Base-by-base conservation (phyloP, 2,113 vertebrate species). In the Paracanthobrama guichenoti region DNA sequence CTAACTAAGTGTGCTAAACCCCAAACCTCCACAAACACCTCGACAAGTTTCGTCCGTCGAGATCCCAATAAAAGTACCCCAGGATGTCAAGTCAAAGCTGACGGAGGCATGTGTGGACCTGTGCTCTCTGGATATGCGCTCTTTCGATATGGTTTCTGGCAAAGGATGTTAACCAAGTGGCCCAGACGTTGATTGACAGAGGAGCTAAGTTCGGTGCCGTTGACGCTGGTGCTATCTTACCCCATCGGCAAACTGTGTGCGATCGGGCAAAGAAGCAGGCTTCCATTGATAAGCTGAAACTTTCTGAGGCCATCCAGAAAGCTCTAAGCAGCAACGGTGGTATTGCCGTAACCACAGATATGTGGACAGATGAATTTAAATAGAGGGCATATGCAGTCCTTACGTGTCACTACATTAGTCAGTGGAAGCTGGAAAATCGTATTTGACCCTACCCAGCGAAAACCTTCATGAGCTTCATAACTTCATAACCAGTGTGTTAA, bases 281-380 rank as follows among this genome's bases (percentile, higher is more conserved):
- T 22, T 59, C 20, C 57, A 59, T n/a, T 59, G 18, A 59, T 59
- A n/a, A 59, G 57, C 57, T n/a, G 57, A n/a, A 59, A 59, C 57
- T 59, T 59, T n/a, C 55, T 2, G 20, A 59, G 55, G 55, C 20
- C 57, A 59, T 59, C 20, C 57, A 59, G 57, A 59, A 59, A 59
- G 57, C 57, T 59, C 2, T n/a, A 59, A 57, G 2, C 55, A 57
- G 55, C 4, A 57, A 59, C 57, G 6, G 20, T 59, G 20, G 57
- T 59, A 59, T 59, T 59, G 57, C 57, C 57, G 22, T 59, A 59
- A 59, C 57, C 57, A 59, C 57, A 59, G 20, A n/a, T 59, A 59
- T 59, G 57, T 59, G 57, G 57, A n/a, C 57, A 59, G 57, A 59
- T 59, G 57, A 59, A 22, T 59, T 59, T 59, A 59, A 59, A 59